phyloP scores from a whole-genome alignment of 2,113 vertebrate species.

The Aspiorhynchus laticeps region DNA sequence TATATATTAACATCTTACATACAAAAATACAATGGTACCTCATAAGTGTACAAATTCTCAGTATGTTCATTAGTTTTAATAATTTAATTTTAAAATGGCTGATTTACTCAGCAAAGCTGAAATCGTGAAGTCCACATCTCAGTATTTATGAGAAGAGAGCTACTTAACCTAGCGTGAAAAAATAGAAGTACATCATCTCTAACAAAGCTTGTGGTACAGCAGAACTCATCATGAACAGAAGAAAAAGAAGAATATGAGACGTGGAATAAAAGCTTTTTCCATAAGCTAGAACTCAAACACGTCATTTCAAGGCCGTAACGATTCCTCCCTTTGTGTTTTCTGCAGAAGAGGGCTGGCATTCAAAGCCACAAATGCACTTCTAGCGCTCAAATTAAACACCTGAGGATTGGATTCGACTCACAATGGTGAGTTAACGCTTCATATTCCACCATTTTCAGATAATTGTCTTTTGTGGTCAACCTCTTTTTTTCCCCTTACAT shows the following conservation, averaged over 20 bases:
- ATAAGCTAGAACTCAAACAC: background rate
- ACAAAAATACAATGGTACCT: too few relatives aligned
- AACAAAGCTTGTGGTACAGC: conserved; percentile 8
- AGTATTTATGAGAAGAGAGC: background rate
- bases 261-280: conserved; percentile 4
- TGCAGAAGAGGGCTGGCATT: conserved; percentile 30
- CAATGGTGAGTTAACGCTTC: conserved; percentile 32
- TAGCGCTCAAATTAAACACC: conserved; percentile 38
- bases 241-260: background rate
- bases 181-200: conserved; percentile 25
- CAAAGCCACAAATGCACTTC: conserved; percentile 28
- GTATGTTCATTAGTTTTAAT: background rate
- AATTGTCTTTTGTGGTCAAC: conserved; percentile 47
- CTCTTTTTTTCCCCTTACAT: background rate
- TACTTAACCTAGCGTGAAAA: conserved; percentile 32
- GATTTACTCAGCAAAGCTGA: background rate
- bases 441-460: conserved; percentile 42
- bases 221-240: background rate
- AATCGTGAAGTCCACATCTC: background rate
- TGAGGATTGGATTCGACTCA: conserved; percentile 11
- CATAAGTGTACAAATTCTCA: background rate
- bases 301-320: conserved; percentile 3
- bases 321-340: conserved; percentile 24
- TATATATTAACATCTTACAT: too few relatives aligned
- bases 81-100: conserved; percentile 9